Evolutionary conservation across 2,797 vertebrate genomes (phyloP).

Genomic region (Eulemur rubriventer): DNA sequence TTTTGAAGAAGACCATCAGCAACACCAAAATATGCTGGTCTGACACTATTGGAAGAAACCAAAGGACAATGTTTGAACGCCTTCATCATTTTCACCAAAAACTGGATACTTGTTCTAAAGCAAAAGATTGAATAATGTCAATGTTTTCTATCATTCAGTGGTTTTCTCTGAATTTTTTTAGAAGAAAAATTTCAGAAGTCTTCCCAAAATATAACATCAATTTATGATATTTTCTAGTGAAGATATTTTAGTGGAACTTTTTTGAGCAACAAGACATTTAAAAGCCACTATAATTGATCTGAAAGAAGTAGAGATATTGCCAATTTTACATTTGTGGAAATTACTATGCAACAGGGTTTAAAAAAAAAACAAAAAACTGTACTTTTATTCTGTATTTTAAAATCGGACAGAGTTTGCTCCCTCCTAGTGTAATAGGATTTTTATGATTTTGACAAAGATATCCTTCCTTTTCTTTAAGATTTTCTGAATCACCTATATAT

Average conservation of each 20-base stretch:
- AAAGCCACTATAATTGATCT: not conserved
- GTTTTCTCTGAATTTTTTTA: not conserved
- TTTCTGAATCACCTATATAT: not conserved
- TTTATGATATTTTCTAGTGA: not conserved
- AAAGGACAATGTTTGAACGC: not conserved
- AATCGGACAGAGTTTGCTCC: not conserved
- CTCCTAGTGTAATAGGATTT: not conserved
- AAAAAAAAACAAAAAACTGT: not conserved
- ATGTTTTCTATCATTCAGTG: not conserved
- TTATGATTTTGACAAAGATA: not conserved
- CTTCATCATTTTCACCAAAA: not conserved
- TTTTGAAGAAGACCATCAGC: not conserved
- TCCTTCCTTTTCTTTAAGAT: not conserved
- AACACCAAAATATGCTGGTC: not conserved
- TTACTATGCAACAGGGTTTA: not conserved
- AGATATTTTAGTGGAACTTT: not conserved
- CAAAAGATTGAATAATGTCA: not conserved
- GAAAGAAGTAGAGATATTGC: not conserved
- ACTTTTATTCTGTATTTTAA: not conserved
- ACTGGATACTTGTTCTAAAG: not conserved
- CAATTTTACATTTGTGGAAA: not conserved
- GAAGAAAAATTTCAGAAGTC: conserved; percentile 10
- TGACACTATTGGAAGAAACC: not conserved
- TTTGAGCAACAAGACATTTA: not conserved
- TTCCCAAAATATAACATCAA: not conserved